phyloP scores from a whole-genome alignment of 2,888 invertebrate species.

The Tigriopus californicus region DNA sequence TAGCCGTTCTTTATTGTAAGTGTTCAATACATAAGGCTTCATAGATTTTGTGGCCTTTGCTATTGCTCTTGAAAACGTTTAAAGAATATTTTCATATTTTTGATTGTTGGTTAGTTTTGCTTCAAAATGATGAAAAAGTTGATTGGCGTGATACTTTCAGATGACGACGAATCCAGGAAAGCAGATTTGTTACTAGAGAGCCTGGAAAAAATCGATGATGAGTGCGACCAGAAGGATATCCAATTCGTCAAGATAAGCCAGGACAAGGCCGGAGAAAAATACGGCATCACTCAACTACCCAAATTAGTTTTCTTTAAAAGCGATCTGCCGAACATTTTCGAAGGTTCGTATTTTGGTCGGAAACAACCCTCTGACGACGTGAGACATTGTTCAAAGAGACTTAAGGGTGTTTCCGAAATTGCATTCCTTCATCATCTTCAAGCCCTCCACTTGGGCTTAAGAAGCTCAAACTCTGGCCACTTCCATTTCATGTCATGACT shows the following conservation, averaged over 20 bases:
- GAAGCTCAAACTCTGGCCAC: too few relatives aligned
- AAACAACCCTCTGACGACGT: background rate
- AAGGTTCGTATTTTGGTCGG: constrained; percentile 37
- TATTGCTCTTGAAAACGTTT: background rate
- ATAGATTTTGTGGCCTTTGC: background rate
- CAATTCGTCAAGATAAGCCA: constrained; percentile 86
- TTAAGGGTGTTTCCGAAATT: background rate
- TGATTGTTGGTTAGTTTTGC: constrained; percentile 1
- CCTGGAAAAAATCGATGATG: constrained; percentile 80
- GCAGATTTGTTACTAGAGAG: constrained; percentile 66
- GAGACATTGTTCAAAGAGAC: background rate
- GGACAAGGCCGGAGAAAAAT: constrained; percentile 56
- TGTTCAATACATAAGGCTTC: constrained; percentile 20
- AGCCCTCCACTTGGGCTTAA: too few relatives aligned
- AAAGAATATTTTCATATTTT: constrained; percentile 13
- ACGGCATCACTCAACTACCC: constrained; percentile 63
- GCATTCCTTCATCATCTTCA: too few relatives aligned
- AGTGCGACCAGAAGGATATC: constrained; percentile 75
- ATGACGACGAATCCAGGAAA: constrained; percentile 72
- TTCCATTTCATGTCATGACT: too few relatives aligned
- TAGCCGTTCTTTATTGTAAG: constrained; percentile 82
- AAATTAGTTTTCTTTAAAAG: constrained; percentile 83
- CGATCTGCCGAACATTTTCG: constrained; percentile 70
- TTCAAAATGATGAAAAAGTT: background rate
- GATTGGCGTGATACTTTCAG: too few relatives aligned